Percentiles rank a stretch among this genome's conserved stretches.
These are phyloP conservation scores for Buathra laborator DNA, from an alignment of 2,888 invertebrate genomes.

Conservation along the genomic window DNA sequence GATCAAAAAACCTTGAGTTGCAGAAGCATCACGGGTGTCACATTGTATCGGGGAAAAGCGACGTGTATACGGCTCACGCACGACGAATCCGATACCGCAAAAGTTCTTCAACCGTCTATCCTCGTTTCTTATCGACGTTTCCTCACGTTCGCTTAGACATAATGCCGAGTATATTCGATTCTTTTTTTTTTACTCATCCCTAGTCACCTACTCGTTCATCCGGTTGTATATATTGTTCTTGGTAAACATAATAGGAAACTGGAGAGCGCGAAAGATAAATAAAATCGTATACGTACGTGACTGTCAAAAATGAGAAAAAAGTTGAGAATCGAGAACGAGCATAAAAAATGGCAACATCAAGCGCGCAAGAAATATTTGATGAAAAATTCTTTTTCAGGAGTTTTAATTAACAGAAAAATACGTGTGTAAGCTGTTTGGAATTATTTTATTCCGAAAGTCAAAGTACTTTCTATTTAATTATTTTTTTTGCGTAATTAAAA, in stretches of 20 bases:
- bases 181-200: not conserved
- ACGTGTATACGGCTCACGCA: constrained; percentile 43
- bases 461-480: too few species aligned
- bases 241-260: too few species aligned
- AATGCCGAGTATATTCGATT: not conserved
- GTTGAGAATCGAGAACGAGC: not conserved
- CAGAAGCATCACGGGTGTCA: constrained; percentile 38
- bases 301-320: not conserved
- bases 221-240: not conserved
- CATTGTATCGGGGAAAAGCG: constrained; percentile 54
- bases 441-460: too few species aligned
- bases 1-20: constrained; percentile 17
- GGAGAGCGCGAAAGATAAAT: too few species aligned
- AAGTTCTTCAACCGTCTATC: constrained; percentile 25
- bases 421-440: too few species aligned
- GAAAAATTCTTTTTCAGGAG: too few species aligned
- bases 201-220: constrained; percentile 2
- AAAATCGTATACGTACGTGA: too few species aligned
- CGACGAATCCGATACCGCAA: constrained; percentile 41
- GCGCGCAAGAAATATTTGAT: too few species aligned
- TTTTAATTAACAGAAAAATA: too few species aligned
- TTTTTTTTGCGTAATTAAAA: too few species aligned
- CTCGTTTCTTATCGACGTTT: constrained; percentile 42
- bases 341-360: too few species aligned
- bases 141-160: constrained; percentile 14